Conservation (phyloP, 2,888 invertebrate genomes). For the Macaria notata region DNA sequence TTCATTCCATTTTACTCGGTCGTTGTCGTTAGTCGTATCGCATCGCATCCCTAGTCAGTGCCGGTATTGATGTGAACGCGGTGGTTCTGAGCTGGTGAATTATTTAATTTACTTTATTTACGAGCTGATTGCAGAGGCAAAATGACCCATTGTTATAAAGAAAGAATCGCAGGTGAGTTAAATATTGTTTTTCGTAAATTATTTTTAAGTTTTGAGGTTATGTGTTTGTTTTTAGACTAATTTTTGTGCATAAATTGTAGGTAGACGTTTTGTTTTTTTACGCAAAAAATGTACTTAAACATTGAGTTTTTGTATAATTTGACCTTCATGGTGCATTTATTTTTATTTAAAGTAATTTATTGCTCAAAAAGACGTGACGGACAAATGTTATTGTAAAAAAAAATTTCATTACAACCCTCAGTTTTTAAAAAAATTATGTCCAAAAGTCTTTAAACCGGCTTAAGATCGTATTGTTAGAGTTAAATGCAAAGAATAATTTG, state of each 20-base stretch:
- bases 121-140: constrained; percentile 30
- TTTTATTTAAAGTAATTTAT: too few species aligned
- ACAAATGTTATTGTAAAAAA: too few species aligned
- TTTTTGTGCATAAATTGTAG: too few species aligned
- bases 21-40: too few species aligned
- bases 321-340: too few species aligned
- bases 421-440: neutral
- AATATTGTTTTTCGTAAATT: neutral
- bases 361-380: too few species aligned
- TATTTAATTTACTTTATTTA: constrained; percentile 21
- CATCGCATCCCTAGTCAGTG: constrained; percentile 34
- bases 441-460: neutral
- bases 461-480: neutral
- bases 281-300: too few species aligned
- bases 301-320: too few species aligned
- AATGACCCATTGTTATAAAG: constrained; percentile 63
- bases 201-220: constrained; percentile 3
- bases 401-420: too few species aligned
- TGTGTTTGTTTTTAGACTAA: neutral
- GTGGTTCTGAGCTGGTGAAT: constrained; percentile 7
- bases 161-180: constrained; percentile 61
- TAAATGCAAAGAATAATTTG: constrained; percentile 1
- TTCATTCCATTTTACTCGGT: too few species aligned
- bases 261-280: too few species aligned
- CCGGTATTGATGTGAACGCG: constrained; percentile 25